Percentiles rank a stretch among this genome's conserved stretches.
These are phyloP conservation scores for Syngnathus typhle DNA, from an alignment of 2,113 vertebrate genomes.

Conservation along the genomic window DNA sequence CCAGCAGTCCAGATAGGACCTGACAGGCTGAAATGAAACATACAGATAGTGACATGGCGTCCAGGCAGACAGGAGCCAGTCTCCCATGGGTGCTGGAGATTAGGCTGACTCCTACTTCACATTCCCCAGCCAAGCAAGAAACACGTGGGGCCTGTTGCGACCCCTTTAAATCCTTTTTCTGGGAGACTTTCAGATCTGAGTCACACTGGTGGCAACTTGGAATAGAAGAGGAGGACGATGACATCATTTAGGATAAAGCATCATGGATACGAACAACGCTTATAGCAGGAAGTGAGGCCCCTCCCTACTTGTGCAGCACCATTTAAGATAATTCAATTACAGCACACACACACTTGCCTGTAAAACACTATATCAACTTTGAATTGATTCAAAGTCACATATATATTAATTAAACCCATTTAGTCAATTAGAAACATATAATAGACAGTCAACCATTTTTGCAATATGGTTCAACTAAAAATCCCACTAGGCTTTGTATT, in stretches of 20 bases:
- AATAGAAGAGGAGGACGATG: not conserved
- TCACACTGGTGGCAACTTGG: not conserved
- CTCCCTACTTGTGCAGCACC: not conserved
- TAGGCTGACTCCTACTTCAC: constrained; percentile 80
- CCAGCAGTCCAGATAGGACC: constrained; percentile 71
- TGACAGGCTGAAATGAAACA: constrained; percentile 87
- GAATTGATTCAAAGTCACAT: not conserved
- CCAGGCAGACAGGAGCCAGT: constrained; percentile 84
- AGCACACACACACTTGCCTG: not conserved
- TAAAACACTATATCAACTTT: not conserved
- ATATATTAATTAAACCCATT: not conserved
- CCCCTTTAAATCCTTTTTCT: constrained; percentile 18
- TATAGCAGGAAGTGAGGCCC: not conserved
- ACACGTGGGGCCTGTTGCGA: constrained; percentile 23
- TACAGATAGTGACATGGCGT: constrained; percentile 79
- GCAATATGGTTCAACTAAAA: not conserved
- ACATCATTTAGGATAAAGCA: not conserved
- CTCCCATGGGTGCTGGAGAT: constrained; percentile 75
- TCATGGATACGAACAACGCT: not conserved
- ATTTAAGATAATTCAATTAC: not conserved
- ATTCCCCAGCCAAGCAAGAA: constrained; percentile 77
- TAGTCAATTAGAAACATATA: not conserved
- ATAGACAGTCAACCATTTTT: not conserved
- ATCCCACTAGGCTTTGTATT: not conserved
- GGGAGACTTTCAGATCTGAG: constrained; percentile 10